Evolutionary conservation across 1,140 invertebrate genomes (phyloP).

Genomic region (Conus betulinus): DNA sequence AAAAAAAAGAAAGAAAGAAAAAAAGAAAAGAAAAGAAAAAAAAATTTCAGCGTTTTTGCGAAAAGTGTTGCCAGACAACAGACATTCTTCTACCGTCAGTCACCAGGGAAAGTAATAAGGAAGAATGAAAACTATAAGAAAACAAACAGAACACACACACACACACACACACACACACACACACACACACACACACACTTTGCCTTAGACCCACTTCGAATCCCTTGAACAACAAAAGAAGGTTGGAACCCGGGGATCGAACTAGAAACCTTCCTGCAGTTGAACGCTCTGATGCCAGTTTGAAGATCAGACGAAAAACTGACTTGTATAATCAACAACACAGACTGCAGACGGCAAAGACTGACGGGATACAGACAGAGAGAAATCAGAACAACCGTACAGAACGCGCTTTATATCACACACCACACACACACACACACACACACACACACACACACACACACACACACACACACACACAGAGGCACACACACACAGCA

Average conservation of each 20-base stretch:
- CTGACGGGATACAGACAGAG: no score
- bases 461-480: neutral
- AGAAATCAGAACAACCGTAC: no score
- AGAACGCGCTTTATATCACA: no score
- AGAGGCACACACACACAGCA: neutral
- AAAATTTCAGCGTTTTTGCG: neutral
- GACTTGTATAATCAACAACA: no score
- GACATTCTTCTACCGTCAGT: neutral
- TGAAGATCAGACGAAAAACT: no score
- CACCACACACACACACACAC: no score
- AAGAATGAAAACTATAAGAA: neutral
- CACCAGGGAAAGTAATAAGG: no score
- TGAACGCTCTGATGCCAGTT: neutral
- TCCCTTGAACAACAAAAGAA: no score
- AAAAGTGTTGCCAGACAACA: neutral
- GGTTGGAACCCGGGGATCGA: no score
- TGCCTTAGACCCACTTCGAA: neutral
- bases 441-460: no score
- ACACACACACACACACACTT: conserved; percentile 9
- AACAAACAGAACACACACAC: neutral
- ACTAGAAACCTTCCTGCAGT: neutral
- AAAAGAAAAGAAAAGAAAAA: neutral
- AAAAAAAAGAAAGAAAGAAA: no score
- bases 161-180: conserved; percentile 15
- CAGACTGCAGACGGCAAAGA: no score